Percentiles rank a stretch among this genome's conserved stretches.
phyloP scores from a whole-genome alignment of 2,797 vertebrate genomes.

The Coccyzus lansbergi region DNA sequence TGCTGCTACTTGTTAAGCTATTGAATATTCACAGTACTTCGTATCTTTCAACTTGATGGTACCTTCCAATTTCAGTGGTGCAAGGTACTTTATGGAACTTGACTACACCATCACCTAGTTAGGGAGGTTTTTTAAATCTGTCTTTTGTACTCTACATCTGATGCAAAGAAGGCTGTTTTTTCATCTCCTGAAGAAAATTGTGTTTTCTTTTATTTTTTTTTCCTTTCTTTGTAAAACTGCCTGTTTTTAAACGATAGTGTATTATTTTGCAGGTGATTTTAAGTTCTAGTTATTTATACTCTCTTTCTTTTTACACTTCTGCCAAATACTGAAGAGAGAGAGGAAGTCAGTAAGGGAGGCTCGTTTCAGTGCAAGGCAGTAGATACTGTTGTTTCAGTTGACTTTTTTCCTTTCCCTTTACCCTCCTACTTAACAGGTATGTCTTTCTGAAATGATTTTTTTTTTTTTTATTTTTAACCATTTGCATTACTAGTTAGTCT shows the following conservation, averaged over 20 bases:
- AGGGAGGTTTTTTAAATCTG: neutral
- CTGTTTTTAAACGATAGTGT: neutral
- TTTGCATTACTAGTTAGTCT: neutral
- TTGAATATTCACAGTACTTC: neutral
- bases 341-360: neutral
- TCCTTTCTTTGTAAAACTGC: neutral
- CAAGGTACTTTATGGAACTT: neutral
- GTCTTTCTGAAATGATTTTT: neutral
- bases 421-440: neutral
- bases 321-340: neutral
- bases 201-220: neutral
- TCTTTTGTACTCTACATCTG: neutral
- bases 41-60: neutral
- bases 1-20: neutral
- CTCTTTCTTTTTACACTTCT: neutral
- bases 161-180: neutral
- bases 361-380: neutral
- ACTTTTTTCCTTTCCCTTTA: neutral
- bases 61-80: neutral
- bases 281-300: neutral
- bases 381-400: neutral
- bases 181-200: neutral
- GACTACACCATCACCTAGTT: neutral
- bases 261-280: neutral
- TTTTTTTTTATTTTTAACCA: neutral